Percentiles rank a stretch among this genome's conserved stretches.
Conservation (phyloP, 2,888 invertebrate genomes). For the Lobophora halterata region DNA sequence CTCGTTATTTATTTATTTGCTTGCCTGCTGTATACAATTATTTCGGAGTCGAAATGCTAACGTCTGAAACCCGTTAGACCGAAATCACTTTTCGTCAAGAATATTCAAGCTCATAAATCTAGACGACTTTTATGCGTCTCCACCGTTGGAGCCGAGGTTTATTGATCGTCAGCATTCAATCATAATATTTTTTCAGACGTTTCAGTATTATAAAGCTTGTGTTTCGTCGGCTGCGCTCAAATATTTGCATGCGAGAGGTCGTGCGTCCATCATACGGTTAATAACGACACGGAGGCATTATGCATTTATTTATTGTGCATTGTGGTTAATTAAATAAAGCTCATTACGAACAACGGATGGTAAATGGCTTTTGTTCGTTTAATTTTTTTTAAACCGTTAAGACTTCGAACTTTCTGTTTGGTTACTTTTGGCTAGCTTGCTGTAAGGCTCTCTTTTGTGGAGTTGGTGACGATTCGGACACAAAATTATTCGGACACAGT, state of each 20-base stretch:
- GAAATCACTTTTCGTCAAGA: constrained; percentile 28
- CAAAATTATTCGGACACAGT: too few relatives aligned
- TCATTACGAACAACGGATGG: too few relatives aligned
- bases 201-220: constrained; percentile 1
- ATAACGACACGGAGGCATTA: constrained; percentile 7
- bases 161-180: constrained; percentile 23
- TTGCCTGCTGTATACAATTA: too few relatives aligned
- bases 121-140: constrained; percentile 25
- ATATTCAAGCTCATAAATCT: constrained; percentile 24
- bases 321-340: too few relatives aligned
- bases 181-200: constrained; percentile 11
- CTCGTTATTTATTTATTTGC: too few relatives aligned
- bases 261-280: constrained; percentile 12
- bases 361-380: too few relatives aligned
- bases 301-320: too few relatives aligned
- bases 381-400: too few relatives aligned
- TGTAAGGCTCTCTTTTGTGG: too few relatives aligned
- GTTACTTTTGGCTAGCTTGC: too few relatives aligned
- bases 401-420: too few relatives aligned
- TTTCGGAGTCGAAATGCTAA: constrained; percentile 3
- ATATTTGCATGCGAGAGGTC: constrained; percentile 15
- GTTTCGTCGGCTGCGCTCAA: constrained; percentile 1
- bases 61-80: constrained; percentile 15
- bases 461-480: too few relatives aligned
- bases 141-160: constrained; percentile 13